Base-by-base conservation (phyloP, 1,140 invertebrate genomes). In the Polypedilum vanderplanki region DNA sequence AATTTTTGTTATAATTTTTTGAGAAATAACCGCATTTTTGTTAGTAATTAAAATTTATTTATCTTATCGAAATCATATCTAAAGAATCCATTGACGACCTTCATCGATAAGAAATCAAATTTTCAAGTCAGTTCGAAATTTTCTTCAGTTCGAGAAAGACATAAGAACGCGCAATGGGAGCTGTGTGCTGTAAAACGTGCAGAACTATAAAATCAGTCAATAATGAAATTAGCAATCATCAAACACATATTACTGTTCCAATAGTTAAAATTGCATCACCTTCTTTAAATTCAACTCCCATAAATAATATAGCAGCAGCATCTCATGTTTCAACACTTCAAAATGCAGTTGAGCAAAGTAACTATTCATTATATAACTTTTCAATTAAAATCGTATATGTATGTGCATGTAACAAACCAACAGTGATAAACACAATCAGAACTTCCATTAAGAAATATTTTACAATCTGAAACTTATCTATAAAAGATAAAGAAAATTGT, bases 1-100 rank as follows among this genome's bases (percentile, higher is more conserved):
- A 33, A 3, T 33, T 33, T 33, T 33, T 33, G n/a, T n/a, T n/a
- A n/a, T n/a, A n/a, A n/a, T 5, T 33, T 33, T 33, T 33, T 33
- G n/a, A n/a, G n/a, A 33, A 33, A 33, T 3, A 33, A 33, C 24
- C 24, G 24, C 1, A 33, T 33, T 33, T 5, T 33, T 57, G n/a
- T 15, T 57, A 57, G 12, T 57, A 57, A 15, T 12, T 57, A 57
- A 57, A n/a, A n/a, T 57, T 57, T 57, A 12, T 15, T 12, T 57
- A 57, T 57, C 46, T 57, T 57, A 57, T 57, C 46, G 15, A 57
- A 15, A 57, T 57, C 46, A n/a, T 57, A 57, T 57, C 46, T 57
- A 12, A 57, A 57, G 4, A 12, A 15, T 57, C 12, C 4, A 57
- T 12, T n/a, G n/a, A 57, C n/a, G 46, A n/a, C 46, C 46, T 57